phyloP scores from a whole-genome alignment of 1,140 invertebrate genomes.

The Battus philenor region DNA sequence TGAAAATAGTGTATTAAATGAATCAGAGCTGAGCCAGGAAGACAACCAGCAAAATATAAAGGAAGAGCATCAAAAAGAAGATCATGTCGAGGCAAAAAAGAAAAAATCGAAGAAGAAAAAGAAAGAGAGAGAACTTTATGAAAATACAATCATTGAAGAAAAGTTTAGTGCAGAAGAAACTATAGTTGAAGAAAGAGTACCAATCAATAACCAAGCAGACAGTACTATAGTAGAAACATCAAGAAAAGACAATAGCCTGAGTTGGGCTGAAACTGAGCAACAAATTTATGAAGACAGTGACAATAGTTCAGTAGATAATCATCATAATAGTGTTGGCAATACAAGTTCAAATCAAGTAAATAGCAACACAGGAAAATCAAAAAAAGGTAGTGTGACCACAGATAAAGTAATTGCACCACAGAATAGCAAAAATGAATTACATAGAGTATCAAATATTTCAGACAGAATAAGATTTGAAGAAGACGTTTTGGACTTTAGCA shows the following conservation, averaged over 20 bases:
- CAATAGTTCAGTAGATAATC: background rate
- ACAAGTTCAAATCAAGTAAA: background rate
- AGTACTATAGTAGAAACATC: conserved; percentile 13
- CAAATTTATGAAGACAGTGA: conserved; percentile 3
- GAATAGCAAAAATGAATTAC: conserved; percentile 8
- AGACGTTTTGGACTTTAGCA: conserved; percentile 20
- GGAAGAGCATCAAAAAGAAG: conserved; percentile 7
- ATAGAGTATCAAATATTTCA: conserved; percentile 25
- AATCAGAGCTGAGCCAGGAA: background rate
- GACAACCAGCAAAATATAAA: conserved; percentile 10
- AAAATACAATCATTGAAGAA: conserved; percentile 16
- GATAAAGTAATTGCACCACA: background rate
- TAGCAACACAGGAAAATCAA: background rate
- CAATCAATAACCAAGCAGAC: conserved; percentile 1
- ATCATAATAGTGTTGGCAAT: conserved; percentile 3
- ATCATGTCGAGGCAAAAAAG: conserved; percentile 23
- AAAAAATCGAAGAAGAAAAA: conserved; percentile 24
- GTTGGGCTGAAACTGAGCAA: background rate
- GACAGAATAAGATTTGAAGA: conserved; percentile 48
- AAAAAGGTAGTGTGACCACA: background rate
- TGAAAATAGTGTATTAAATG: background rate
- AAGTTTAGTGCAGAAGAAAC: conserved; percentile 22
- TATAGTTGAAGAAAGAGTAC: conserved; percentile 5
- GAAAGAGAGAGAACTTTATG: conserved; percentile 17
- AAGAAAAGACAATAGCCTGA: background rate